Evolutionary conservation across 1,140 invertebrate genomes (phyloP), one percentile per base, ranked within the genome.

Genomic region (Brevipalpus yothersi): DNA sequence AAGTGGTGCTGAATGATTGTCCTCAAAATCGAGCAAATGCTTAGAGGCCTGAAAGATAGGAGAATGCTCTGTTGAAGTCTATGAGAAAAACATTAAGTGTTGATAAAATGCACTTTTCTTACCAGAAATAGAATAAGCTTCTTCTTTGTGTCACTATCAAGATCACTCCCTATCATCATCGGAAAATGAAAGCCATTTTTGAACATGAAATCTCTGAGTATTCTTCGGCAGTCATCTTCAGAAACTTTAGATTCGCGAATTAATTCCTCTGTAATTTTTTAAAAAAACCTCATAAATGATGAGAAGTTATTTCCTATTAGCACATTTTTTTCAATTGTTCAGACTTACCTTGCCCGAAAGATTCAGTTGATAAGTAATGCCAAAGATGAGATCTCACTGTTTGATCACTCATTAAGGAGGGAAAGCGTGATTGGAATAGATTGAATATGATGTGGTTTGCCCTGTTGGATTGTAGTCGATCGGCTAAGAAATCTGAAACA

Each of bases 1-100:
- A 58, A 94, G 72, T 39, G 82, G 84, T 15, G 79, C 80, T 73
- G 89, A 93, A 71, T 95, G 90, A 13, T 82, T 81, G 0, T 86
- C 82, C 64, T 81, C 78, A 67, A 81, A 88, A 71, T 95, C 86
- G 61, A 80, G 78, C 77, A 93, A 79, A 71, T 92, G 81, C 68
- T 83, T 82, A 21, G 73, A 75, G 54, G 82, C 77, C 80, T 84
- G 53, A 58, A 60, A 65, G 61, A 63, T 62, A 57, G 53, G 21
- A 63, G 61, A 58, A 58, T 60, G 63, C 61, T 62, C 62, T 40
- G 4, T 15, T 45, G 4, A 15, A 11, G 42, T 45, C n/a, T 45
- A 45, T 15, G n/a, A 45, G 12, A 15, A 41, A 53, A 51, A 65
- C 63, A 60, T 55, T 56, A 59, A 63, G 49, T 13, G 61, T 63